A percentile compares a stretch with the other conserved stretches of the same genome.
Conservation (phyloP, 2,797 vertebrate species). For the Australoheros facetus region DNA sequence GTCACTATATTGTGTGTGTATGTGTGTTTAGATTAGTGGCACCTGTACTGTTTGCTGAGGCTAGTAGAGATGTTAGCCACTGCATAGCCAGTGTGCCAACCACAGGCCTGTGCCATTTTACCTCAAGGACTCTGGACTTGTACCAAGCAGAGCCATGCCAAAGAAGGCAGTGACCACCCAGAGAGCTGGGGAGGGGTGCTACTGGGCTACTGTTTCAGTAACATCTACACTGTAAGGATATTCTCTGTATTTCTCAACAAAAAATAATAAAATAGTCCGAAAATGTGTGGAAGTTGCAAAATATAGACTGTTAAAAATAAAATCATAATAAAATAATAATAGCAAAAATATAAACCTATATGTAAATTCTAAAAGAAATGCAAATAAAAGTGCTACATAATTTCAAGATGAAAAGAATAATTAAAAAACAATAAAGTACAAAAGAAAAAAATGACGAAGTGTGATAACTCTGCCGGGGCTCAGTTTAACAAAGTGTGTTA, state of each 20-base stretch:
- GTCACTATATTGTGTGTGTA: constrained; percentile 14
- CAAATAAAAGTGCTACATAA: too few relatives aligned
- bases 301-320: neutral
- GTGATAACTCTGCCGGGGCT: too few relatives aligned
- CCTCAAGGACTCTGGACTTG: constrained; percentile 68
- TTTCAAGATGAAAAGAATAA: too few relatives aligned
- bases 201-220: neutral
- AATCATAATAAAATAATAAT: neutral
- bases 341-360: too few relatives aligned
- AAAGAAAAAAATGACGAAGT: too few relatives aligned
- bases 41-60: constrained; percentile 42
- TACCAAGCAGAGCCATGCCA: constrained; percentile 54
- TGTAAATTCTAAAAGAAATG: too few relatives aligned
- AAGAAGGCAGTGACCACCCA: constrained; percentile 16
- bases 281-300: neutral
- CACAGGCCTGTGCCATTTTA: constrained; percentile 55
- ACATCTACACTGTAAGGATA: neutral
- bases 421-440: too few relatives aligned
- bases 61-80: constrained; percentile 12
- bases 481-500: too few relatives aligned
- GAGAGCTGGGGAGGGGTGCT: neutral
- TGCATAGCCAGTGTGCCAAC: constrained; percentile 19
- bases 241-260: neutral
- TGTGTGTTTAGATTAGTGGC: constrained; percentile 36
- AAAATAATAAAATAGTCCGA: neutral